phyloP scores from a whole-genome alignment of 1,140 invertebrate species.

The Bombus fervidus region DNA sequence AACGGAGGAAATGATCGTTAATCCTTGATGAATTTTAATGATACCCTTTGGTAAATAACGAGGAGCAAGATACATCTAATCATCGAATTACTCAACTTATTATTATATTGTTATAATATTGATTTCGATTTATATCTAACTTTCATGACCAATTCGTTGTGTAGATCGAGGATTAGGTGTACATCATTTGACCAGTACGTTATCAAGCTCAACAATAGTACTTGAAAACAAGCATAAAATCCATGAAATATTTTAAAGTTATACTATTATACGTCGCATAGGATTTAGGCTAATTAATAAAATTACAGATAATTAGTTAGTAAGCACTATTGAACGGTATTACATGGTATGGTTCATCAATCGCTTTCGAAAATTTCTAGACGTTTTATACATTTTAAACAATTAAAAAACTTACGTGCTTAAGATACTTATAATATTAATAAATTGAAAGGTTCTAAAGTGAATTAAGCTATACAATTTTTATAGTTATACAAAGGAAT shows the following conservation, averaged over 20 bases:
- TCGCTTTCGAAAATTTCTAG: neutral
- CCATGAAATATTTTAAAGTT: conserved; percentile 2
- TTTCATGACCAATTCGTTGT: neutral
- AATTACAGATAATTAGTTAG: conserved; percentile 27
- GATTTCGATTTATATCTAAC: neutral
- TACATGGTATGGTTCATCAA: neutral
- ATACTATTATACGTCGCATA: conserved; percentile 23
- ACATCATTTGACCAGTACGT: neutral
- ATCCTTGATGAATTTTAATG: neutral
- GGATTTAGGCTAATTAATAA: neutral
- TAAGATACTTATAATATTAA: neutral
- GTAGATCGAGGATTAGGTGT: conserved; percentile 12
- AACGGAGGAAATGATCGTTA: neutral
- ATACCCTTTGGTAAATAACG: neutral
- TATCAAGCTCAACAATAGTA: conserved; percentile 10
- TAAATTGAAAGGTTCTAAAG: neutral
- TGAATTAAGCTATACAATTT: neutral
- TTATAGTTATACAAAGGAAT: neutral
- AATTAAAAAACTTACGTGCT: no score
- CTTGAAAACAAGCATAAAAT: conserved; percentile 14
- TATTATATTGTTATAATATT: neutral
- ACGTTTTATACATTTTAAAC: no score
- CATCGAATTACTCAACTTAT: conserved; percentile 14
- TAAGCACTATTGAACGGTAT: conserved; percentile 12
- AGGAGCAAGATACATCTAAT: neutral